phyloP scores from a whole-genome alignment of 2,888 invertebrate genomes.

The Ornithoptera priamus region DNA sequence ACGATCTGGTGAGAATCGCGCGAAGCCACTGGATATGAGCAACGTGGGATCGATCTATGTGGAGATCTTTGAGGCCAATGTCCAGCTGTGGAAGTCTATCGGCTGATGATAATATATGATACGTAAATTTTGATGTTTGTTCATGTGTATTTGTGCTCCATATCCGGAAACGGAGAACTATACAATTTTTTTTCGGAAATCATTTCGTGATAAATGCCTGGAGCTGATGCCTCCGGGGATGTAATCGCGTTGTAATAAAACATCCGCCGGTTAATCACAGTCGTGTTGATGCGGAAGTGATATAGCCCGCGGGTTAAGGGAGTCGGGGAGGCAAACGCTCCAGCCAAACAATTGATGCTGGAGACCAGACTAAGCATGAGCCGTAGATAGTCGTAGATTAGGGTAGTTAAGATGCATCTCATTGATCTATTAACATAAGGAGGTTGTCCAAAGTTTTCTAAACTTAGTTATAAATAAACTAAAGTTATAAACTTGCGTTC shows the following conservation, averaged over 20 bases:
- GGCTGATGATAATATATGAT: too few relatives aligned
- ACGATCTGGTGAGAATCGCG: too few relatives aligned
- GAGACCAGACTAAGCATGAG: constrained; percentile 8
- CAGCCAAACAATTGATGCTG: neutral
- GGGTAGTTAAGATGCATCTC: too few relatives aligned
- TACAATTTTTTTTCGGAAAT: constrained; percentile 1
- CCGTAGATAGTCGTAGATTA: neutral
- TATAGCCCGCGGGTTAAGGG: neutral
- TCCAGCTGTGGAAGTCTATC: too few relatives aligned
- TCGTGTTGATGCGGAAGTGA: constrained; percentile 14
- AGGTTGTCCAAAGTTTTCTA: too few relatives aligned
- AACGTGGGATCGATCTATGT: too few relatives aligned
- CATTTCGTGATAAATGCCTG: neutral
- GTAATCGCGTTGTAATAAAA: constrained; percentile 26
- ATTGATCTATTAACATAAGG: too few relatives aligned
- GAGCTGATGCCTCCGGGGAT: constrained; percentile 17
- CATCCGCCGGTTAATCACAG: constrained; percentile 24
- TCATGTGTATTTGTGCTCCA: neutral
- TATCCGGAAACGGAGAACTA: neutral
- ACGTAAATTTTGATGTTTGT: too few relatives aligned
- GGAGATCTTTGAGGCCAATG: too few relatives aligned
- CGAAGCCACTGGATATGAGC: too few relatives aligned
- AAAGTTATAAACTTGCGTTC: too few relatives aligned
- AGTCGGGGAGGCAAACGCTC: neutral
- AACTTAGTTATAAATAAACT: too few relatives aligned